Evolutionary conservation across 2,888 invertebrate species (phyloP), one percentile per base, ranked within the genome.

Genomic region (Emmelina monodactyla): DNA sequence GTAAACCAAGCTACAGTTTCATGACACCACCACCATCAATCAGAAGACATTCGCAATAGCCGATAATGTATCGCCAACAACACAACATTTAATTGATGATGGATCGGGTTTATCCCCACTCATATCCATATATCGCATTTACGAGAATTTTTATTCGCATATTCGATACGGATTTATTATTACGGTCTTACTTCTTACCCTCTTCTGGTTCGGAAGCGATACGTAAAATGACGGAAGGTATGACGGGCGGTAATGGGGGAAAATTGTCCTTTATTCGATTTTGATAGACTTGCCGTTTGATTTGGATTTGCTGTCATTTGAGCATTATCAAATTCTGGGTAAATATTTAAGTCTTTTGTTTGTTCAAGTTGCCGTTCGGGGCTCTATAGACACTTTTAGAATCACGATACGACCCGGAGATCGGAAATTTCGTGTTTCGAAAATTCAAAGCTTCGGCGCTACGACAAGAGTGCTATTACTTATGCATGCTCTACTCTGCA

Each of bases 211-310:
- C 65, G 76, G 75, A 76, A 76, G 63, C 70, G 75, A 78, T 73
- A 78, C 78, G 76, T 75, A 62, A 75, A 78, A 76, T 68, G 75
- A 72, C 73, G 73, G 72, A 71, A 76, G 73, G 68, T 67, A 63
- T 66, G 72, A 70, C 67, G 71, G 71, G 70, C 70, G 72, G 72
- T 78, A 76, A 76, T 76, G 62, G 75, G 64, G 66, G 72, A 70
- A 78, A 76, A 78, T 78, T 75, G 73, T 67, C 58, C 71, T 69
- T 78, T 73, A 79, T 79, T 78, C 67, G 73, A 76, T 76, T 78
- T 76, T 76, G 76, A 76, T 76, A 71, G 72, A 70, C 71, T 69
- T 62, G 66, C 67, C 69, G 67, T 62, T 50, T 64, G 67, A 72
- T 73, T 78, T 71, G 58, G 66, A 60, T 59, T 56, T 58, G n/a